Evolutionary conservation across 2,113 vertebrate species (phyloP).

Genomic region (Hassar affinis): DNA sequence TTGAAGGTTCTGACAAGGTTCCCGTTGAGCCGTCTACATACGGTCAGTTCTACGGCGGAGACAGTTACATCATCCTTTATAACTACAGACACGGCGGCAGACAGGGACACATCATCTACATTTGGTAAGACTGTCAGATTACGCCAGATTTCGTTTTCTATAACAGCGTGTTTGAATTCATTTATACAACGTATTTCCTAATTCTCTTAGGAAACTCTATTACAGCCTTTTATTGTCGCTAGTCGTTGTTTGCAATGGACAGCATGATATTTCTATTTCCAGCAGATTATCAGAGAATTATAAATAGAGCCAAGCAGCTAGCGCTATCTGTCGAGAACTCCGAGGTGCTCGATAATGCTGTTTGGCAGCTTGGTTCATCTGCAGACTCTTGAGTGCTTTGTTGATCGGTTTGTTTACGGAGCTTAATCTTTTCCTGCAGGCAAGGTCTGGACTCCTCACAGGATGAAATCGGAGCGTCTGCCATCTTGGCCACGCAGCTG

Average conservation of each 20-base stretch:
- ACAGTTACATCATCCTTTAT: conserved; percentile 95
- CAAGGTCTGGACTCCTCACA: conserved; percentile 86
- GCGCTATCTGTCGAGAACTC: background rate
- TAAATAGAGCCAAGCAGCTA: background rate
- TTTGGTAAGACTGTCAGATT: conserved; percentile 89
- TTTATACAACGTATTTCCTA: no score
- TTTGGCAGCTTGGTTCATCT: background rate
- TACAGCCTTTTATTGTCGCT: background rate
- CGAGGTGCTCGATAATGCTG: background rate
- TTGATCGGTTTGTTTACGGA: background rate
- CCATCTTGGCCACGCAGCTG: conserved; percentile 84
- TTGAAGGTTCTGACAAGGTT: conserved; percentile 86
- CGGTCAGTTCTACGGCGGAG: conserved; percentile 94
- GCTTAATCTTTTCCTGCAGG: conserved; percentile 69
- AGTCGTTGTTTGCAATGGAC: background rate
- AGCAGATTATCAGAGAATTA: background rate
- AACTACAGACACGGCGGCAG: conserved; percentile 80
- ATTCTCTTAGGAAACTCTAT: no score
- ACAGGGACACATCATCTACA: conserved; percentile 94
- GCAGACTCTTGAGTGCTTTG: background rate
- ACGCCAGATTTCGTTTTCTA: no score
- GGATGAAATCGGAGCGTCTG: conserved; percentile 86
- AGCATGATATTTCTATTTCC: background rate
- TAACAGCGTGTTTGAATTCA: no score
- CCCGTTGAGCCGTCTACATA: conserved; percentile 76